Base-by-base conservation (phyloP, 2,888 invertebrate genomes). In the Caenorhabditis panamensis region DNA sequence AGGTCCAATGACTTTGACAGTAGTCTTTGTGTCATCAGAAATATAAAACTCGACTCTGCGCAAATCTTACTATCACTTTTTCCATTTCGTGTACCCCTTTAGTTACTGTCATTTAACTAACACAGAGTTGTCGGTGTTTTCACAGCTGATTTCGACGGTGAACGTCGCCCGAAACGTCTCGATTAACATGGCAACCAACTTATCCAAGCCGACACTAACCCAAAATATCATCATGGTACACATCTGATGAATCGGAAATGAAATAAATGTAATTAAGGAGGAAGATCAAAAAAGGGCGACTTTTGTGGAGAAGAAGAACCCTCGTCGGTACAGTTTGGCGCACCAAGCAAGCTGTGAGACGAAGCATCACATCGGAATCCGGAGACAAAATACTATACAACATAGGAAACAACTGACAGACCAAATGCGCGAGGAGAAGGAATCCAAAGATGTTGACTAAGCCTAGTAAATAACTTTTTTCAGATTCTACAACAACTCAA, bases 401-500 rank as follows among this genome's bases (percentile, higher is more conserved):
- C 84, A 84, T 16, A 62, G 89, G 4, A 77, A 83, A 13, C 84
- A 88, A 56, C 79, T 90, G 36, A 85, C 85, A 51, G 85, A 89
- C 75, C 78, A 76, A 47, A 77, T 82, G 53, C 64, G 79, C 13
- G 79, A 85, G 44, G 84, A 87, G 41, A 83, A 87, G 78, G 88
- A 85, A n/a, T n/a, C n/a, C n/a, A n/a, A n/a, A n/a, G n/a, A n/a
- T n/a, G n/a, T n/a, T 31, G 20, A 13, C 16, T 18, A 20, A 22
- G 26, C 2, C 26, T 54, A 54, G 54, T 13, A 11, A 22, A 16
- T 9, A 24, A 11, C 1, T 6, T 28, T 13, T 44, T 84, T 63
- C 54, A 88, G 89, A 82, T 90, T 16, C 75, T 90, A 6, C 83
- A 88, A 63, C 81, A 86, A 24, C 83, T 90, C 2, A 90, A 90